These are phyloP conservation scores for Paracentrotus lividus DNA, from an alignment of 53 echinoderm and acorn worm genomes.

Conservation along the genomic window DNA sequence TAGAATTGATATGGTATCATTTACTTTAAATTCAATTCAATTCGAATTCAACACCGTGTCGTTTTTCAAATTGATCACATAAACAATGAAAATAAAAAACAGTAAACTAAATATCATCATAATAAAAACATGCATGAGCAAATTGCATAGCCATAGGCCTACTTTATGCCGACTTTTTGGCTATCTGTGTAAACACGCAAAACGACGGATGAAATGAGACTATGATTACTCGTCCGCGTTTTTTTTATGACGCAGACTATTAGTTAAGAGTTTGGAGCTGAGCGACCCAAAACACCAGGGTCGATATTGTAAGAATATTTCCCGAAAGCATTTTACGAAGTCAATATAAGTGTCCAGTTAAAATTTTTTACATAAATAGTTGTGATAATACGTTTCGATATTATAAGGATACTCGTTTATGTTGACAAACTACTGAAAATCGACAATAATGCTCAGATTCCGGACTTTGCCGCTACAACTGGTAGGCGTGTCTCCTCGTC, in stretches of 20 bases:
- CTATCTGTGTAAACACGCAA: too few species aligned
- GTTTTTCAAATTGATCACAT: too few species aligned
- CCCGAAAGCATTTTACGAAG: neutral
- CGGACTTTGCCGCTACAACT: neutral
- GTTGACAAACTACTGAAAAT: neutral
- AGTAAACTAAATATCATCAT: too few species aligned
- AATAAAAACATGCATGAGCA: too few species aligned
- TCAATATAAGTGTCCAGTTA: neutral
- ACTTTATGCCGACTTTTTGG: neutral
- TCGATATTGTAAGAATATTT: neutral
- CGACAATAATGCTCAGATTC: neutral
- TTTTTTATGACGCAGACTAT: too few species aligned
- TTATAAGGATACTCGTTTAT: neutral
- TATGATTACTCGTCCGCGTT: neutral
- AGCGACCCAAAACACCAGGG: neutral
- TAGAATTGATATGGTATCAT: too few species aligned
- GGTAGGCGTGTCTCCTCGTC: neutral
- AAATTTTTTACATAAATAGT: neutral
- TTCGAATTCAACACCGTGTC: too few species aligned
- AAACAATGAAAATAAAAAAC: too few species aligned
- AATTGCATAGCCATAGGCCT: too few species aligned
- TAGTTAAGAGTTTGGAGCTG: too few species aligned
- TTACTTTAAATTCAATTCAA: too few species aligned
- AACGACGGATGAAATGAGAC: too few species aligned
- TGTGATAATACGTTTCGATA: neutral